Conservation (phyloP, 2,797 vertebrate genomes). For the Poecilia velifera region DNA sequence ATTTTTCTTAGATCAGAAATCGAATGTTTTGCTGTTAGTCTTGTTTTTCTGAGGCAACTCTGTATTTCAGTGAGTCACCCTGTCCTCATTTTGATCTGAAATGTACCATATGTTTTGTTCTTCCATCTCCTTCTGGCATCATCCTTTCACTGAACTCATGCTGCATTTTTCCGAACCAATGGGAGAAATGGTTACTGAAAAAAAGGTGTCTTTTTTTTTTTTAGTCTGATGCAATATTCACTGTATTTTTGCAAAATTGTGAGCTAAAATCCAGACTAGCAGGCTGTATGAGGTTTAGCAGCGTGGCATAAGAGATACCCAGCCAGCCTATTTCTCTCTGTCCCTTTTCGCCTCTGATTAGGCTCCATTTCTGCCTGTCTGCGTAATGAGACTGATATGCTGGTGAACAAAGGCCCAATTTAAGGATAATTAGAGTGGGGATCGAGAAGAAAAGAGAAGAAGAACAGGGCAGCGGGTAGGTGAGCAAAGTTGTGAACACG, state of each 20-base stretch:
- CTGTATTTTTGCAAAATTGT: background rate
- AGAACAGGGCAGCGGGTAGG: slow-evolving; percentile 21
- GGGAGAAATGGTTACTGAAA: slow-evolving; percentile 10
- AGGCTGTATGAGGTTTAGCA: slow-evolving; percentile 1
- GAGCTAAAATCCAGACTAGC: background rate
- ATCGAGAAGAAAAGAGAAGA: slow-evolving; percentile 29
- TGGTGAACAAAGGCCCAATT: slow-evolving; percentile 43
- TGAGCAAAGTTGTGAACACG: slow-evolving; percentile 34
- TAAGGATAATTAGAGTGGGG: slow-evolving; percentile 41
- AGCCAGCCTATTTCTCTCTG: background rate
- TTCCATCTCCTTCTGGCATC: slow-evolving; percentile 18
- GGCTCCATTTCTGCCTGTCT: slow-evolving; percentile 26
- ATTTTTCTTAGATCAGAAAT: slow-evolving; percentile 8
- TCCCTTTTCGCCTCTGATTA: slow-evolving; percentile 19
- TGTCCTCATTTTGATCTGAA: slow-evolving; percentile 18
- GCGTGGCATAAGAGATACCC: background rate
- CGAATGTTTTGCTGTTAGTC: slow-evolving; percentile 11
- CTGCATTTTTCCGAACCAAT: background rate
- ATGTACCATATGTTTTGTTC: slow-evolving; percentile 5
- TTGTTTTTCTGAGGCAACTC: slow-evolving; percentile 9
- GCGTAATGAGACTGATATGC: slow-evolving; percentile 32
- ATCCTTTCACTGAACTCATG: slow-evolving; percentile 3
- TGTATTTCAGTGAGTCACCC: slow-evolving; percentile 31
- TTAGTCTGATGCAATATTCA: background rate
- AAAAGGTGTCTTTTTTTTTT: background rate